Evolutionary conservation across 2,113 vertebrate species (phyloP), one percentile per base, ranked within the genome.

Genomic region (Cryptomyrus ogoouensis): DNA sequence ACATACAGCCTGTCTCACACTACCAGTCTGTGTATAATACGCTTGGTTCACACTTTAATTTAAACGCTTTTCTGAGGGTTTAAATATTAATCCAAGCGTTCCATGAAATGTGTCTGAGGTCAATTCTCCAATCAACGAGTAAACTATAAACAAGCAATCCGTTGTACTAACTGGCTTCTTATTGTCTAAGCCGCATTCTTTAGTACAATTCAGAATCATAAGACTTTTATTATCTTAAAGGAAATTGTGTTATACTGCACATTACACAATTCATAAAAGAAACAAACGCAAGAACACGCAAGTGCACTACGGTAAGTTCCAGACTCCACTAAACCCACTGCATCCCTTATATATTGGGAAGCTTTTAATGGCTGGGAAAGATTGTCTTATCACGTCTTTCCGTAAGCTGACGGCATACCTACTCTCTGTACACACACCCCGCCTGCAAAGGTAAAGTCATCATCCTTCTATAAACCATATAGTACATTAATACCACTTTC

Each of bases 1-100:
- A 62, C 58, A 62, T 50, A 42, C 87, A 58, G 53, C 35, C 87
- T 42, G 31, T 88, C 21, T 46, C 15, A 31, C 87, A 88, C 35
- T 58, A 21, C 17, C 35, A 8, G 46, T 80, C 15, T 52, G 17
- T 35, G n/a, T 77, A 21, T 77, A 62, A 62, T 44, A 17, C 3
- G 35, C 10, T 10, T 62, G 53, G 21, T n/a, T 62, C 53, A 70
- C 24, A 88, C 58, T 35, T 70, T 49, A 44, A n/a, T 27, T 88
- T 46, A 88, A 88, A 44, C 21, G 44, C 44, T 52, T 39, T 44
- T 80, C 77, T 31, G 53, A 52, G 27, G 24, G 44, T 90, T 46
- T 89, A 52, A 46, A 90, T 90, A 42, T 58, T 87, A 90, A 90
- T 87, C 89, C 89, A 31, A 42, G 89, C 84, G 50, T 87, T 90